These are phyloP conservation scores for Cabera pusaria DNA, from an alignment of 2,888 invertebrate species.

Conservation along the genomic window DNA sequence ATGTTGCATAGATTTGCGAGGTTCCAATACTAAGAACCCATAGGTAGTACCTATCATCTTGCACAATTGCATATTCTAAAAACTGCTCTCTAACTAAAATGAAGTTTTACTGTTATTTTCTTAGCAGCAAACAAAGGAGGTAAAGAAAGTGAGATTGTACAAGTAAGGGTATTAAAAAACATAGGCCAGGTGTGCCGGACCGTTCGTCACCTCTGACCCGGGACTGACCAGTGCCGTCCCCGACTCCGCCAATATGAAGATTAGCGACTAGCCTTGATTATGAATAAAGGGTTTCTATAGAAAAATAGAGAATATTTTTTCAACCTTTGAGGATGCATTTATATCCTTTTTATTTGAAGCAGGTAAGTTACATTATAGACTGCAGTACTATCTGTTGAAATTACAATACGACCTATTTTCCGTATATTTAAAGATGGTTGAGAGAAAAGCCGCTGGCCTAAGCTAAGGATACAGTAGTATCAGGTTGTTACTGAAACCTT, in stretches of 20 bases:
- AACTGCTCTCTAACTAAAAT: constrained; percentile 15
- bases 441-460: too few species aligned
- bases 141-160: constrained; percentile 19
- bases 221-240: constrained; percentile 61
- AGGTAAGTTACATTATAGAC: too few species aligned
- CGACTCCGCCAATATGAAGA: constrained; percentile 51
- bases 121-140: constrained; percentile 11
- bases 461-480: too few species aligned
- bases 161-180: constrained; percentile 36
- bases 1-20: not conserved
- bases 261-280: constrained; percentile 53
- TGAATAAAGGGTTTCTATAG: not conserved
- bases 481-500: too few species aligned
- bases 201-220: constrained; percentile 81
- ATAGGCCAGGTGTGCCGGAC: constrained; percentile 59
- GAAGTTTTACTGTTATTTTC: constrained; percentile 26
- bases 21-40: constrained; percentile 10
- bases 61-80: constrained; percentile 12
- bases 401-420: too few species aligned
- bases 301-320: too few species aligned
- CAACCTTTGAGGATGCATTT: too few species aligned
- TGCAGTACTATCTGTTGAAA: too few species aligned
- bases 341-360: too few species aligned
- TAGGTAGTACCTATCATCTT: too few species aligned
- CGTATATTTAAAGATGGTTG: too few species aligned